These are phyloP conservation scores for Telmatochromis sp. DNA, from an alignment of 2,113 vertebrate species.

Conservation along the genomic window DNA sequence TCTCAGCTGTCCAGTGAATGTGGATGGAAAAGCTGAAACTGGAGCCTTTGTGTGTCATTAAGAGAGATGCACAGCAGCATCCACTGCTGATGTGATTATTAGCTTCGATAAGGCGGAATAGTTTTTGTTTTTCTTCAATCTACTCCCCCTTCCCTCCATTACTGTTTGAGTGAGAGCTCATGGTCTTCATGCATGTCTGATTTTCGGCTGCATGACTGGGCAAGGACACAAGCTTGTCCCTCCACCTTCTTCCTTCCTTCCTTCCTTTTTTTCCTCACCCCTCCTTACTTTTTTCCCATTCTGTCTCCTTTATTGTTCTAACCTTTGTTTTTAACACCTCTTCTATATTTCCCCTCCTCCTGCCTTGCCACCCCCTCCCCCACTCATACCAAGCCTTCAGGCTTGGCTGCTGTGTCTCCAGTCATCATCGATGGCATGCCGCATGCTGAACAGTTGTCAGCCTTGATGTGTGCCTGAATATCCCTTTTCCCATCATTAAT, in stretches of 20 bases:
- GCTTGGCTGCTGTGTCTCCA: not conserved
- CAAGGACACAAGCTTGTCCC: not conserved
- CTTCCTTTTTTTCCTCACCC: not conserved
- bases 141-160: not conserved
- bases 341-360: not conserved
- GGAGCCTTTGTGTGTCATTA: not conserved
- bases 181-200: not conserved
- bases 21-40: not conserved
- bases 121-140: not conserved
- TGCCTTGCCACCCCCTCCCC: not conserved
- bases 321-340: not conserved
- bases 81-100: not conserved
- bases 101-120: not conserved
- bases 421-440: not conserved
- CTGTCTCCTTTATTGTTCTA: not conserved
- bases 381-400: not conserved
- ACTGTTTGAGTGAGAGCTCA: not conserved
- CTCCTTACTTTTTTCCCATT: not conserved
- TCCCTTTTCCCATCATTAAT: not conserved
- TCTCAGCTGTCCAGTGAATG: not conserved
- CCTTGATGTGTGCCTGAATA: not conserved
- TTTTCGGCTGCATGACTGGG: not conserved
- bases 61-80: not conserved
- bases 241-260: conserved; percentile 7
- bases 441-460: not conserved